Evolutionary conservation across 2,888 invertebrate species (phyloP), one percentile per base, ranked within the genome.

Genomic region (Tetranychus truncatus): DNA sequence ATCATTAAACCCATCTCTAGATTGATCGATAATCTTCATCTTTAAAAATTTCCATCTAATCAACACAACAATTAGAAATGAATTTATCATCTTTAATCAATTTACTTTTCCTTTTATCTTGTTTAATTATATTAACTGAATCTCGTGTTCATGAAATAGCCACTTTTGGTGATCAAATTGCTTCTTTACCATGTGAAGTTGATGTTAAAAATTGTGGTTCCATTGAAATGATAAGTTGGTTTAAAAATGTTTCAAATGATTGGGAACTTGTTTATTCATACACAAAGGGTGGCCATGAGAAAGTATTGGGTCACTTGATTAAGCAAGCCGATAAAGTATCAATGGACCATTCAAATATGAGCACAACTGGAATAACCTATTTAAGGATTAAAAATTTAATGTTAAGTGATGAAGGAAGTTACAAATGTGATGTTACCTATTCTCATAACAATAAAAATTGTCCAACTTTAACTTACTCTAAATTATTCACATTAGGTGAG

Each of bases 191-290:
- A 3, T 91, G 91, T 81, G 85, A 87, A 21, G 87, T 90, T 78
- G 89, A 89, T 81, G 82, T 81, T 72, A 81, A 86, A 20, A 86
- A 87, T 46, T 91, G 91, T 81, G 90, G 89, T 0, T 88, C 87
- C 78, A 87, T 91, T 81, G 91, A 91, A 84, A 89, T 89, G 83
- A 89, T 91, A 82, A 91, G 91, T 82, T 91, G 91, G 90, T 79
- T 78, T 24, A 79, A 79, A 66, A 77, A 77, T 74, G 74, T 74
- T 55, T 66, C 21, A 21, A 20, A 46, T 24, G 76, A 77, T 34
- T 80, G 79, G 80, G 78, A 79, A 69, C 77, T 79, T 34, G 77
- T 79, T 7, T 80, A 78, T 74, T 74, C 79, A 18, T 79, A 77
- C 75, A 55, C 55, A 15, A 15, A 15, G 9, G 44, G 71, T 15